Base-by-base conservation (phyloP, 2,888 invertebrate species). In the Poecilobothrus nobilitatus region DNA sequence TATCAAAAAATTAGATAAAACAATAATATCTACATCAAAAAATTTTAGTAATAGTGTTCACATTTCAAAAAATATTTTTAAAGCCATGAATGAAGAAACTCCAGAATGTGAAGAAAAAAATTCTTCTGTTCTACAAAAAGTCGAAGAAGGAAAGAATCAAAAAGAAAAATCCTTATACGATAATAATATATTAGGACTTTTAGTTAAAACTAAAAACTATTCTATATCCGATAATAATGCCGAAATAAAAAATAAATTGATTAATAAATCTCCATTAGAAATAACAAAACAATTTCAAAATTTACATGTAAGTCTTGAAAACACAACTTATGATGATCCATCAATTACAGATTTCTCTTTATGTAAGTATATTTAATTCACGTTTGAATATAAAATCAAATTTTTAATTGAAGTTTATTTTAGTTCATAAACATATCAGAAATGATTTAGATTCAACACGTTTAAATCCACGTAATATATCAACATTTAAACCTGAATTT, bases 361-460 rank as follows among this genome's bases (percentile, higher is more conserved):
- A 34, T 80, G 79, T 81, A 76, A 73, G 77, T 76, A 65, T 33
- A 33, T n/a, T 22, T 27, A 20, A 37, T 37, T 22, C 41, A 15
- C 7, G 3, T n/a, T n/a, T 4, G 41, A 34, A n/a, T 15, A n/a
- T 64, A 7, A 0, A 7, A 21, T 61, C n/a, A 34, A 65, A 68
- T 12, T 53, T 15, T 21, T 68, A 63, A 63, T 67, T 8, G 8
- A 63, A 22, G 4, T 61, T 41, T 61, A 44, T 71, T 71, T 12
- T 34, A 78, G 78, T 78, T 74, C 75, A 76, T 22, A 68, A 69
- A 44, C 73, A 78, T 70, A 76, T 78, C 64, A 73, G 75, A 37
- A 72, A 74, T 1, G 76, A 73, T 68, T 73, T 81, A 64, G 78
- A 81, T 66, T 81, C 81, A 6, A 81, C 81, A 3, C n/a, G 65